Conservation (phyloP, 2,113 vertebrate genomes). For the Neolamprologus variostigma region DNA sequence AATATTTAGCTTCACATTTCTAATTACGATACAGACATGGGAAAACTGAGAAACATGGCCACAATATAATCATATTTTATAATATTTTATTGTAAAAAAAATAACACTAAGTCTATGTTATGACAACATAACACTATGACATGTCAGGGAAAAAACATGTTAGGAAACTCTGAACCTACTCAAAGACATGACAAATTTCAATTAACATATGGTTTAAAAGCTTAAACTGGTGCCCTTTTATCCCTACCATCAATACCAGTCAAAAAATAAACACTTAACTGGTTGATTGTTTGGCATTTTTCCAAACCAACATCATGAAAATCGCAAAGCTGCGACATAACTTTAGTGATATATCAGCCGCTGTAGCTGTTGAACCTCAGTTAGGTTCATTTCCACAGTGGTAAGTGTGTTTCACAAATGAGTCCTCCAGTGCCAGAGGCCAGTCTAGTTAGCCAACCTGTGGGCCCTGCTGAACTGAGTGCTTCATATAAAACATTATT, state of each 20-base stretch:
- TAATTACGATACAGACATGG: neutral
- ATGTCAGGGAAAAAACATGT: neutral
- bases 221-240: neutral
- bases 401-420: constrained; percentile 1
- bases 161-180: neutral
- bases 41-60: neutral
- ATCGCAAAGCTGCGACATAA: neutral
- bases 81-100: neutral
- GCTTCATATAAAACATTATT: constrained; percentile 39
- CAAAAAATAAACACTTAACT: neutral
- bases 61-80: neutral
- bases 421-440: constrained; percentile 18
- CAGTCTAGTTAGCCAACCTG: constrained; percentile 32
- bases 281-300: neutral
- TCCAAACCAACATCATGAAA: neutral
- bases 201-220: neutral
- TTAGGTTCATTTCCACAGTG: neutral
- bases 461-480: neutral
- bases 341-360: neutral
- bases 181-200: neutral
- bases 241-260: neutral
- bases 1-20: neutral
- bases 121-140: neutral
- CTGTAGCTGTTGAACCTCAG: neutral
- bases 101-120: neutral